Conservation (phyloP, 2,888 invertebrate species). For the Leptura quadrifasciata region DNA sequence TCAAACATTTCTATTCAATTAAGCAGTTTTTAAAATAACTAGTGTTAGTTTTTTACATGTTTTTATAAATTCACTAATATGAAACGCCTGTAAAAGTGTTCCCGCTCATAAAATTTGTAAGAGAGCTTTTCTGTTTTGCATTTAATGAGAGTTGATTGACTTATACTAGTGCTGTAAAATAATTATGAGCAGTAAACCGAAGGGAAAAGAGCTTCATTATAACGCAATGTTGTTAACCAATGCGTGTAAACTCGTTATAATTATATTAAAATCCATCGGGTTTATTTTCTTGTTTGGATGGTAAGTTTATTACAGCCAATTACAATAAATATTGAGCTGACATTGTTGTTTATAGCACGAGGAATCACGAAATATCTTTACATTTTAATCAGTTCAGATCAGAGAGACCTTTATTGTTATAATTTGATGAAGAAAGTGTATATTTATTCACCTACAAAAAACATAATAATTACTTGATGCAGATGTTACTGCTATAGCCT, state of each 20-base stretch:
- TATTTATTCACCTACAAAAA: background rate
- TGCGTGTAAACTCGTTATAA: slow-evolving; percentile 31
- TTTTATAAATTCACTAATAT: background rate
- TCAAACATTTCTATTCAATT: no score
- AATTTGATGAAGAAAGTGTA: background rate
- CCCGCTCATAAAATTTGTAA: slow-evolving; percentile 10
- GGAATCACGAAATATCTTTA: slow-evolving; percentile 1
- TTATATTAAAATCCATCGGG: slow-evolving; percentile 30
- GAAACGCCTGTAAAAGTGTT: background rate
- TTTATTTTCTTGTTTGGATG: background rate
- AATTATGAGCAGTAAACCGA: slow-evolving; percentile 37
- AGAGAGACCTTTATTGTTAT: background rate
- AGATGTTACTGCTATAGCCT: no score
- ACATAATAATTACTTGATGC: no score
- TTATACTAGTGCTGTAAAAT: slow-evolving; percentile 27
- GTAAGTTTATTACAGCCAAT: slow-evolving; percentile 29
- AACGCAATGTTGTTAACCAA: slow-evolving; percentile 26
- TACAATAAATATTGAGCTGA: slow-evolving; percentile 23
- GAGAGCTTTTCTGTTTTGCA: slow-evolving; percentile 19
- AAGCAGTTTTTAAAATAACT: no score
- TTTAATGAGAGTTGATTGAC: slow-evolving; percentile 22
- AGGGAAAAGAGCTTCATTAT: slow-evolving; percentile 31
- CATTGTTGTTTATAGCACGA: slow-evolving; percentile 19
- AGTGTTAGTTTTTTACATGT: background rate
- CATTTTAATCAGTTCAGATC: background rate